Evolutionary conservation across 2,797 vertebrate genomes (phyloP).

Genomic region (Acomys russatus): DNA sequence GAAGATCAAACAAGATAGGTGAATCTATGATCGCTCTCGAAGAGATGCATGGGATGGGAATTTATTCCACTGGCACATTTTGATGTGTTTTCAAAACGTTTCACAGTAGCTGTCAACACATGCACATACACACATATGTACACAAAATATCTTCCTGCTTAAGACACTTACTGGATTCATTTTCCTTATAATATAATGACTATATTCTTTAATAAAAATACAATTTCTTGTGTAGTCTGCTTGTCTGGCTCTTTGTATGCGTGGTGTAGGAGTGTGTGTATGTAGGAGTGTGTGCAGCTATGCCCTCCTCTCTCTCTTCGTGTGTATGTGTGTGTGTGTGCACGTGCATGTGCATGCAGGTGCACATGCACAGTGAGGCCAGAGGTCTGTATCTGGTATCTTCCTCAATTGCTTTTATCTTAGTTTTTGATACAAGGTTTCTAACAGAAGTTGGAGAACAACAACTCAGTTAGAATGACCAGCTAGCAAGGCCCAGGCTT

Average conservation of each 20-base stretch:
- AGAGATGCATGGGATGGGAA: background rate
- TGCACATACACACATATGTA: background rate
- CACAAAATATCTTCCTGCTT: background rate
- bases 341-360: too few species aligned
- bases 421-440: background rate
- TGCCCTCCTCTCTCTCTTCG: background rate
- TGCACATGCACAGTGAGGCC: background rate
- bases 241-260: background rate
- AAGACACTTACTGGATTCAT: constrained; percentile 6
- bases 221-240: background rate
- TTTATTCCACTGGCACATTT: constrained; percentile 11
- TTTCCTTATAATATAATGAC: background rate
- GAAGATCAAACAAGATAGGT: constrained; percentile 14
- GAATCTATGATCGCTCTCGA: background rate
- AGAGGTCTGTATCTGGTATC: background rate
- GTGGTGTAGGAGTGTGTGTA: background rate
- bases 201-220: constrained; percentile 14
- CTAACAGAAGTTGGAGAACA: background rate
- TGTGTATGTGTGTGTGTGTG: too few species aligned
- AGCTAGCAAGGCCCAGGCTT: background rate
- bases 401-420: background rate
- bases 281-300: background rate
- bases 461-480: too few species aligned
- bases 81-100: background rate
- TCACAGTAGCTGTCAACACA: constrained; percentile 21